Percentiles rank a stretch among this genome's conserved stretches.
Conservation (phyloP, 2,797 vertebrate genomes). For the Benthosema pterotum region DNA sequence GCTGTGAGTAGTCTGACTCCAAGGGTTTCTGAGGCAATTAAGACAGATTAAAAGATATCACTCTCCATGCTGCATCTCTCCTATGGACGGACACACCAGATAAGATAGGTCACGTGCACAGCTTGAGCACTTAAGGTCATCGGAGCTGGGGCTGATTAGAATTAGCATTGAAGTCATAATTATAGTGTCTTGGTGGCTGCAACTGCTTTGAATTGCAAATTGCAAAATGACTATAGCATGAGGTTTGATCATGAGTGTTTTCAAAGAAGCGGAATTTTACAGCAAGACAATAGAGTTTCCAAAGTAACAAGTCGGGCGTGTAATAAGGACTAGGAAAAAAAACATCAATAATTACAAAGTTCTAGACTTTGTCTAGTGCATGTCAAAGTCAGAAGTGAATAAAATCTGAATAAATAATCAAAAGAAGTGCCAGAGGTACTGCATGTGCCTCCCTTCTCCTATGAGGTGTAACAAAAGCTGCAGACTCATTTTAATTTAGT, state of each 20-base stretch:
- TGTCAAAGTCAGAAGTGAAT: neutral
- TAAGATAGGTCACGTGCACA: conserved; percentile 57
- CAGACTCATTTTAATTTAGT: too few species aligned
- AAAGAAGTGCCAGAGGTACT: neutral
- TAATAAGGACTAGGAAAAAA: too few species aligned
- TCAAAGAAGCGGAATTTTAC: too few species aligned
- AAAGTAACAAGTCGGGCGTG: too few species aligned
- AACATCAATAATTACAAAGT: neutral
- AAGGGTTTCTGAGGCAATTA: conserved; percentile 77
- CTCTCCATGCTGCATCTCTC: conserved; percentile 64
- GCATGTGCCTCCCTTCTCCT: neutral
- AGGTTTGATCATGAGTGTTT: too few species aligned
- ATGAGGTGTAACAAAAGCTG: neutral
- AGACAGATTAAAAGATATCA: conserved; percentile 77
- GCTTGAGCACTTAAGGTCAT: conserved; percentile 55
- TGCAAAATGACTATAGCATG: conserved; percentile 2
- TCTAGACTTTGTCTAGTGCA: neutral
- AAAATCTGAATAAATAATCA: neutral
- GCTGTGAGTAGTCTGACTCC: conserved; percentile 63
- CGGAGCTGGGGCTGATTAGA: conserved; percentile 64
- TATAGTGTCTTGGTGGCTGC: conserved; percentile 47
- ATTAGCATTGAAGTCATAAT: conserved; percentile 52
- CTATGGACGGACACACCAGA: conserved; percentile 54
- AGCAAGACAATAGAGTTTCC: too few species aligned
- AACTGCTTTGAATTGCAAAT: conserved; percentile 50